Percentiles rank a stretch among this genome's conserved stretches.
Evolutionary conservation across 2,888 invertebrate genomes (phyloP).

Genomic region (Xanthorhoe spadicearia): DNA sequence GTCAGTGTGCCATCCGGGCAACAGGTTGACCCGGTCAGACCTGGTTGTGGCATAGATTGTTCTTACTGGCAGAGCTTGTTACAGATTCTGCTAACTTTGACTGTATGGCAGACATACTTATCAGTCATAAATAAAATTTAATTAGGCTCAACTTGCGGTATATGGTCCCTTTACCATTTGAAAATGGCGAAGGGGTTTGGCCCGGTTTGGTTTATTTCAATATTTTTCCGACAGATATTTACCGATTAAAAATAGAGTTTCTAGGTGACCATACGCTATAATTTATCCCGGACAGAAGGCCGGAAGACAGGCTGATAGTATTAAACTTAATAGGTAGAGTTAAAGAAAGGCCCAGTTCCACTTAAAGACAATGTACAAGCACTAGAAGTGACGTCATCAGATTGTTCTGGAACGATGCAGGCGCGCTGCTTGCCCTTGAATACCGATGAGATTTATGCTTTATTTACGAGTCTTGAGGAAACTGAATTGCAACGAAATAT

Average conservation of each 20-base stretch:
- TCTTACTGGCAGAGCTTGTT: neutral
- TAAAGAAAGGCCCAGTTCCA: neutral
- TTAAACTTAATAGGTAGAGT: neutral
- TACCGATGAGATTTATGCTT: constrained; percentile 38
- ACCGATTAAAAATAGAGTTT: too few relatives aligned
- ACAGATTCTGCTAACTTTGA: neutral
- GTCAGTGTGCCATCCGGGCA: constrained; percentile 59
- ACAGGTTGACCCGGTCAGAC: constrained; percentile 49
- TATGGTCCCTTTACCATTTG: too few relatives aligned
- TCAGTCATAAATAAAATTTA: too few relatives aligned
- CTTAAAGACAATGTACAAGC: neutral
- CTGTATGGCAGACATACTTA: too few relatives aligned
- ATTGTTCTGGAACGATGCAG: constrained; percentile 13
- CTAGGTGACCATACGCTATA: too few relatives aligned
- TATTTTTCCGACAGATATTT: too few relatives aligned
- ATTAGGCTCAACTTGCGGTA: too few relatives aligned
- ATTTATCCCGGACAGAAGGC: too few relatives aligned
- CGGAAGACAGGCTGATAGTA: neutral
- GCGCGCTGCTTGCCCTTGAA: constrained; percentile 36
- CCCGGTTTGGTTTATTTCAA: too few relatives aligned
- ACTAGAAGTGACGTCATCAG: constrained; percentile 11
- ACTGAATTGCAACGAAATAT: constrained; percentile 1
- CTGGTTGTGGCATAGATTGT: constrained; percentile 20
- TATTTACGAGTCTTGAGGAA: constrained; percentile 20
- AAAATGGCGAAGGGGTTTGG: too few relatives aligned